A percentile compares a stretch with the other conserved stretches of the same genome.
These are phyloP conservation scores for Chrysolina oricalcia DNA, from an alignment of 2,888 invertebrate genomes.

Conservation along the genomic window DNA sequence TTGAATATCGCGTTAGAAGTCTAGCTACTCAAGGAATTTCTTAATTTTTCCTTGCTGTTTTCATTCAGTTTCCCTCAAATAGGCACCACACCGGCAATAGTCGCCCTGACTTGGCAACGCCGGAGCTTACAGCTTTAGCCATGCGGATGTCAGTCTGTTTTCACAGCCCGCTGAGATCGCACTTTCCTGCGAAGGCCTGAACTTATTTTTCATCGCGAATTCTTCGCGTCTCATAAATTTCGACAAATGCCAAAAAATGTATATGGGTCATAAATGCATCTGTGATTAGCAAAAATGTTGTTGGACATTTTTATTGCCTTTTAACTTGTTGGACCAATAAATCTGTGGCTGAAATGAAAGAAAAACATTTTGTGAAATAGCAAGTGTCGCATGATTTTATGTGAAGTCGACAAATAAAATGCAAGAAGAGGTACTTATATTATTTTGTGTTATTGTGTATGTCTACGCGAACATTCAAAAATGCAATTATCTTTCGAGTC, in stretches of 20 bases:
- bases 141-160: conserved; percentile 63
- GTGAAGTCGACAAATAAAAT: conserved; percentile 12
- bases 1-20: too few species aligned
- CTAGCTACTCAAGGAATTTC: neutral
- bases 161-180: conserved; percentile 62
- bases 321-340: conserved; percentile 15
- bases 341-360: conserved; percentile 16
- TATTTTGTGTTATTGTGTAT: conserved; percentile 16
- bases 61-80: neutral
- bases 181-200: conserved; percentile 42
- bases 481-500: neutral
- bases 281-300: conserved; percentile 3
- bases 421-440: conserved; percentile 30
- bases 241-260: conserved; percentile 18
- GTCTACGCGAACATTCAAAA: conserved; percentile 9
- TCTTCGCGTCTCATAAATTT: conserved; percentile 22
- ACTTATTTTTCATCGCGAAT: conserved; percentile 35
- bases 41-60: neutral
- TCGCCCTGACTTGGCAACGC: conserved; percentile 29
- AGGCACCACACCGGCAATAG: conserved; percentile 3
- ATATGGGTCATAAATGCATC: conserved; percentile 12
- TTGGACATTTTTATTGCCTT: conserved; percentile 21
- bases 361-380: conserved; percentile 14
- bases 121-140: conserved; percentile 49
- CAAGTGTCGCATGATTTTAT: conserved; percentile 26